A percentile compares a stretch with the other conserved stretches of the same genome.
phyloP scores from a whole-genome alignment of 2,888 invertebrate species.

The Tipula confusa region DNA sequence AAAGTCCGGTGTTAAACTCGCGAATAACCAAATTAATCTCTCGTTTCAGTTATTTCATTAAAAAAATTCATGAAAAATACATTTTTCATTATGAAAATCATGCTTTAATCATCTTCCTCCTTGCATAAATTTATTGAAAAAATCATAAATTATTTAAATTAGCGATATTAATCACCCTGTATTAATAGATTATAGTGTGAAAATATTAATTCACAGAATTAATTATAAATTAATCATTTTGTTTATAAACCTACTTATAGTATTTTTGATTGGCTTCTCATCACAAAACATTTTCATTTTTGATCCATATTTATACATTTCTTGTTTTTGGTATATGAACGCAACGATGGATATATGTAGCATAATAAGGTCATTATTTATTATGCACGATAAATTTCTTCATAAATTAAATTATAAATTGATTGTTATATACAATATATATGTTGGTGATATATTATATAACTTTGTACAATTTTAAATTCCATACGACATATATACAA shows the following conservation, averaged over 20 bases:
- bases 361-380: neutral
- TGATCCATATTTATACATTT: neutral
- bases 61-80: too few relatives aligned
- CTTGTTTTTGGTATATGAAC: neutral
- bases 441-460: neutral
- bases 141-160: too few relatives aligned
- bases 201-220: neutral
- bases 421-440: neutral
- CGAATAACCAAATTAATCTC: too few relatives aligned
- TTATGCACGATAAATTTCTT: neutral
- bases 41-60: too few relatives aligned
- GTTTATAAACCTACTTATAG: neutral
- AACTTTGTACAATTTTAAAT: neutral
- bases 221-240: neutral
- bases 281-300: neutral
- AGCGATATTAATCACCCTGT: too few relatives aligned
- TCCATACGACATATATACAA: neutral
- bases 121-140: too few relatives aligned
- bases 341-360: neutral
- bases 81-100: too few relatives aligned
- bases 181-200: neutral
- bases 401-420: constrained; percentile 3
- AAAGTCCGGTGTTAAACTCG: too few relatives aligned
- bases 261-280: neutral
- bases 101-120: too few relatives aligned